Base-by-base conservation (phyloP, 1,140 invertebrate genomes). In the Stenopsyche tienmushanensis region DNA sequence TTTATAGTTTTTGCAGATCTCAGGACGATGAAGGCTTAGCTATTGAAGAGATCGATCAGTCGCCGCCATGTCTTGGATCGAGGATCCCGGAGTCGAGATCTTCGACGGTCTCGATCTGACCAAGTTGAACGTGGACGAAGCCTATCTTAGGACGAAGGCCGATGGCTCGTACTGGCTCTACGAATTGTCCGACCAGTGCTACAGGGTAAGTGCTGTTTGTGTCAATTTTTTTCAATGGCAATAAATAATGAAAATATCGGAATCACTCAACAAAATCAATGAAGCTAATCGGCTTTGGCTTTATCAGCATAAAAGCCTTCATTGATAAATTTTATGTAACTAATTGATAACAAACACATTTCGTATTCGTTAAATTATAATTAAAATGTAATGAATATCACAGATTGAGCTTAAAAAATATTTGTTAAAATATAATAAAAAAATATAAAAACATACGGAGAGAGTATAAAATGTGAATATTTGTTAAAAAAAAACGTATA, bases 131-230 rank as follows among this genome's bases (percentile, higher is more conserved):
- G 81, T 82, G 71, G 85, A 88, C 67, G 75, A 86, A 71, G 84
- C 85, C 0, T 88, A 83, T 59, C 72, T 86, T 23, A 71, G 70
- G 17, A 79, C 74, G 10, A 72, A 70, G 0, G 67, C 77, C 9
- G 72, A 76, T 9, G 72, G 71, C 10, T 72, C 80, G 59, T 72
- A 77, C 0, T 81, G 76, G 69, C 72, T 86, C 1, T 86, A 86
- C 65, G 77, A 77, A 39, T 78, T 86, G 1, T 85, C 84, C n/a
- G 79, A 81, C 24, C 84, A 86, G 71, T 86, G 85, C 71, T 75
- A 83, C 65, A 77, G 77, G 70, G 85, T 86, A 73, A 81, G 81
- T 45, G 1, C 7, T 44, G 8, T 20, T 45, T 80, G 24, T 45
- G 15, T 26, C 25, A 15, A 18, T 34, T 34, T 34, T 34, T 34